These are phyloP conservation scores for Origma solitaria DNA, from an alignment of 2,113 vertebrate genomes.

Conservation along the genomic window DNA sequence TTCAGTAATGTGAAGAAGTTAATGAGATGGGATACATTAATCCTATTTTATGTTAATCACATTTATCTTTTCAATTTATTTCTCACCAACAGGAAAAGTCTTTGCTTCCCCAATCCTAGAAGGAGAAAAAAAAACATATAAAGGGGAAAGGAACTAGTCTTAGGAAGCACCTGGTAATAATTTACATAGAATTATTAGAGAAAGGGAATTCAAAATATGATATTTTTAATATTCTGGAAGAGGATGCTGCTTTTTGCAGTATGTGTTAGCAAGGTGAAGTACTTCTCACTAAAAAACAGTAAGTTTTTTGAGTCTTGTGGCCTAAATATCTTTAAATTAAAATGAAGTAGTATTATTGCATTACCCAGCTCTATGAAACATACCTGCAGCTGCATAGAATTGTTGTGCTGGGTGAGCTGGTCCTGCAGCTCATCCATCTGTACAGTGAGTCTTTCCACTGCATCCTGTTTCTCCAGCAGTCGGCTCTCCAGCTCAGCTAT, in stretches of 20 bases:
- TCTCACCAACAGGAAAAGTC: background rate
- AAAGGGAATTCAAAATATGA: background rate
- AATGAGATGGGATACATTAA: background rate
- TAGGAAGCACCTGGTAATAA: background rate
- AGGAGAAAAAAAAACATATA: background rate
- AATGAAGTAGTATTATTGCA: background rate
- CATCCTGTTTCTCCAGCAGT: background rate
- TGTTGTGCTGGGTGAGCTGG: background rate
- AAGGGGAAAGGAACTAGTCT: background rate
- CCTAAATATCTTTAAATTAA: background rate
- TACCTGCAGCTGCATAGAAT: background rate
- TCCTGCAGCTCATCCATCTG: background rate
- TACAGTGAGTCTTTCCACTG: background rate
- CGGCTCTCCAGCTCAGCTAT: slow-evolving; percentile 18
- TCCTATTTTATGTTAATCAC: background rate
- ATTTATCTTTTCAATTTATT: background rate
- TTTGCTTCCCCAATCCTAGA: background rate
- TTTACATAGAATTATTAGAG: background rate
- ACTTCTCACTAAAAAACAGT: background rate
- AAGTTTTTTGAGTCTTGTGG: background rate
- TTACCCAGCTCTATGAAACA: background rate
- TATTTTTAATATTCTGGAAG: background rate
- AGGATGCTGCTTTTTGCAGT: background rate
- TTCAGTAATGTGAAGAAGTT: background rate
- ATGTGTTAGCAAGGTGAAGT: background rate